Evolutionary conservation across 2,888 invertebrate species (phyloP).

Genomic region (Lamellibrachia columna): DNA sequence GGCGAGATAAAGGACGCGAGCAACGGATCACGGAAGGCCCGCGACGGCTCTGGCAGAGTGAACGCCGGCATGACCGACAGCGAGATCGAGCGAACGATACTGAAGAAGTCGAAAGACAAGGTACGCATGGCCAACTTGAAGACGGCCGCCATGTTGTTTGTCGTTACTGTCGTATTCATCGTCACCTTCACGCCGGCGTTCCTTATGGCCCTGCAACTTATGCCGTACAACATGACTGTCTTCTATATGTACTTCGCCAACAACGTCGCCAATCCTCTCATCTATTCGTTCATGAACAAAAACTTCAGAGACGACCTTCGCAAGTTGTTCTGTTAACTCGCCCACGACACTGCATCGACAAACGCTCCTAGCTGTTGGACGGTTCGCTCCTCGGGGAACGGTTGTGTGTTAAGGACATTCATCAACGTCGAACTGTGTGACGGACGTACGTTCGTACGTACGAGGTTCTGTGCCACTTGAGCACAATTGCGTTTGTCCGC

Average conservation of each 20-base stretch:
- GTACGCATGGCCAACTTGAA: constrained; percentile 48
- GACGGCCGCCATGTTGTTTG: constrained; percentile 60
- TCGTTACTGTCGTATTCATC: constrained; percentile 57
- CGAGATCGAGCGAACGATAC: constrained; percentile 19
- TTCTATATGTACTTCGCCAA: constrained; percentile 62
- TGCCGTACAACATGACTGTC: constrained; percentile 52
- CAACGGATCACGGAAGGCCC: background rate
- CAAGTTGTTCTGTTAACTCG: background rate
- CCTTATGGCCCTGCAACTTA: constrained; percentile 50
- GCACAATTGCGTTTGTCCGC: background rate
- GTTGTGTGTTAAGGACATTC: background rate
- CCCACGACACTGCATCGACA: background rate
- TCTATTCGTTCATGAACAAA: constrained; percentile 62
- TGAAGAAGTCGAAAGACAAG: constrained; percentile 21
- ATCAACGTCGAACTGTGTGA: background rate
- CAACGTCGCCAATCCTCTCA: constrained; percentile 61
- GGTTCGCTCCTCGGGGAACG: background rate
- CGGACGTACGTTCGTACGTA: background rate
- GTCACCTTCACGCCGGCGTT: constrained; percentile 56
- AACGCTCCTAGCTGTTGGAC: background rate
- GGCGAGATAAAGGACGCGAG: background rate
- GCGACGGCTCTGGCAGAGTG: background rate
- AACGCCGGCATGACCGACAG: background rate
- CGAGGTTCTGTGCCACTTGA: background rate
- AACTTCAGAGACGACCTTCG: constrained; percentile 49